Percentiles rank a stretch among this genome's conserved stretches.
Evolutionary conservation across 1,140 invertebrate genomes (phyloP).

Genomic region (Cotesia vestalis): DNA sequence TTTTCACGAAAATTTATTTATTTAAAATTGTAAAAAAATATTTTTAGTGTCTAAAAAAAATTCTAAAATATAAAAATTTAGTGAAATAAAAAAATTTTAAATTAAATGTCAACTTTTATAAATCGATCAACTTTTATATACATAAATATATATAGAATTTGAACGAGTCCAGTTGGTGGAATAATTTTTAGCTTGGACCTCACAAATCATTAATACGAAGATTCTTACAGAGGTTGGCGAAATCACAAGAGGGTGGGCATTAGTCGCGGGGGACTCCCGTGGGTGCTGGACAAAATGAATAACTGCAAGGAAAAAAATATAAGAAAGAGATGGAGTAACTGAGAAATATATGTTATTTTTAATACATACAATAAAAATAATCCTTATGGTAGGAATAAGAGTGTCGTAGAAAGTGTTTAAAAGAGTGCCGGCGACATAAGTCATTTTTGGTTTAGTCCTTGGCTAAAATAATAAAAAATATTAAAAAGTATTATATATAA

Average conservation of each 20-base stretch:
- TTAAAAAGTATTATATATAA: background rate
- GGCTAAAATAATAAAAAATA: slow-evolving; percentile 18
- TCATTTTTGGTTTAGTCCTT: slow-evolving; percentile 33
- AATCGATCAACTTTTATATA: slow-evolving; percentile 9
- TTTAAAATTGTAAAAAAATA: too few species aligned
- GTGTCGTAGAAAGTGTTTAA: slow-evolving; percentile 13
- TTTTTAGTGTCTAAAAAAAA: background rate
- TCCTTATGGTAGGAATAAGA: background rate
- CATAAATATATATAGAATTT: background rate
- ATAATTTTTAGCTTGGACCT: slow-evolving; percentile 11
- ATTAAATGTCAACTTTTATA: slow-evolving; percentile 9
- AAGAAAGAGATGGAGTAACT: background rate
- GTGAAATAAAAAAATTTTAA: background rate
- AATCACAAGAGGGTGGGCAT: slow-evolving; percentile 27
- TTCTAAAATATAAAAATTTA: background rate
- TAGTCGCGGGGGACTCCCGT: slow-evolving; percentile 30
- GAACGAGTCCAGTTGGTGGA: slow-evolving; percentile 12
- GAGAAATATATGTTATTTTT: background rate
- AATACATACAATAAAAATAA: background rate
- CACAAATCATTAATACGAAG: slow-evolving; percentile 21
- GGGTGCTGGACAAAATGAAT: slow-evolving; percentile 23
- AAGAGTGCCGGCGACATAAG: slow-evolving; percentile 42
- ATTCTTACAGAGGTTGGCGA: slow-evolving; percentile 21
- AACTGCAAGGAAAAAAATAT: slow-evolving; percentile 8
- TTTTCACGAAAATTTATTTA: too few species aligned